Evolutionary conservation across 2,113 vertebrate species (phyloP).

Genomic region (Myanophis thanlyinensis): DNA sequence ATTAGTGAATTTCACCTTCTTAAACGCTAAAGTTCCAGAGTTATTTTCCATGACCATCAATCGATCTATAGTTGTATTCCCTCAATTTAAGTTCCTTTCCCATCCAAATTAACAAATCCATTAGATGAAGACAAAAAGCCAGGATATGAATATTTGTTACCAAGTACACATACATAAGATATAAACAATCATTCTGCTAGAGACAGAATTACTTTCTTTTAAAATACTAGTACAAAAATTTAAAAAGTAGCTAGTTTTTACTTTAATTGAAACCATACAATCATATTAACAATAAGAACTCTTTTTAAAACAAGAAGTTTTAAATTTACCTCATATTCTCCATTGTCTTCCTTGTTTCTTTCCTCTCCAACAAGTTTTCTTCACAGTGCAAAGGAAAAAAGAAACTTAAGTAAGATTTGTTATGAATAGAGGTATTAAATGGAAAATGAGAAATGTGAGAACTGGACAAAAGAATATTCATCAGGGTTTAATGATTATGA

Average conservation of each 20-base stretch:
- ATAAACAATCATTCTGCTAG: neutral
- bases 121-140: neutral
- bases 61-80: neutral
- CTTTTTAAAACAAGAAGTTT: neutral
- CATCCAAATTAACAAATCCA: neutral
- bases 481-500: neutral
- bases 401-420: constrained; percentile 42
- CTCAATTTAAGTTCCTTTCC: neutral
- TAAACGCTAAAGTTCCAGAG: neutral
- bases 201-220: neutral
- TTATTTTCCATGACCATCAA: neutral
- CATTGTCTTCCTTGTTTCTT: neutral
- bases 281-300: neutral
- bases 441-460: constrained; percentile 48
- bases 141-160: neutral
- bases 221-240: neutral
- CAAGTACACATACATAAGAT: neutral
- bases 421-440: constrained; percentile 38
- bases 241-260: fast-evolving
- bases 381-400: neutral
- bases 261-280: neutral
- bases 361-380: neutral
- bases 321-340: neutral
- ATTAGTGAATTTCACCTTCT: neutral
- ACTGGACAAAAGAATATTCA: neutral